Evolutionary conservation across 2,888 invertebrate species (phyloP).

Genomic region (Carpatolechia fugitivella): DNA sequence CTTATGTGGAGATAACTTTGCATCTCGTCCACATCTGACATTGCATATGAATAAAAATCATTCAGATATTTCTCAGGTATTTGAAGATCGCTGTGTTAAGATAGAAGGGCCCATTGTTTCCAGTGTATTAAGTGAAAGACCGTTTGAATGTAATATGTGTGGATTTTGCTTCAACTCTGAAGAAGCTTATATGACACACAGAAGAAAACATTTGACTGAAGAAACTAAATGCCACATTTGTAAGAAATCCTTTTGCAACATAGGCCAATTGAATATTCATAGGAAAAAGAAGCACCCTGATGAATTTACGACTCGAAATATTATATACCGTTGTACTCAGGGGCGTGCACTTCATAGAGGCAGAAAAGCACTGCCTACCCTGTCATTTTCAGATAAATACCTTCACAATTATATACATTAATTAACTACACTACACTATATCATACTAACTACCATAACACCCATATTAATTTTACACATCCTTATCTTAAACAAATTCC

Average conservation of each 20-base stretch:
- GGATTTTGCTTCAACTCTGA: neutral
- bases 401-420: too few relatives aligned
- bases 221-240: slow-evolving; percentile 7
- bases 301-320: neutral
- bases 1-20: slow-evolving; percentile 34
- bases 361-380: too few relatives aligned
- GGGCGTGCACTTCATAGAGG: too few relatives aligned
- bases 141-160: slow-evolving; percentile 3
- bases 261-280: slow-evolving; percentile 9
- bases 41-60: slow-evolving; percentile 3
- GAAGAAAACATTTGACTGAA: slow-evolving; percentile 1
- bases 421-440: too few relatives aligned
- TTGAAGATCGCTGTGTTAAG: neutral
- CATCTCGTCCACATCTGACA: neutral
- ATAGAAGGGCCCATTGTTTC: neutral
- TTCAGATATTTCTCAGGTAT: neutral
- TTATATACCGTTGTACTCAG: slow-evolving; percentile 30
- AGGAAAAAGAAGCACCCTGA: neutral
- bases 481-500: too few relatives aligned
- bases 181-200: neutral
- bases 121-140: neutral
- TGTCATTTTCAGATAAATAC: too few relatives aligned
- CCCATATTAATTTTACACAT: too few relatives aligned
- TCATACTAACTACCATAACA: too few relatives aligned
- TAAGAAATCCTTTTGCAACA: neutral